Evolutionary conservation across 2,888 invertebrate genomes (phyloP).

Genomic region (Crocallis elinguaria): DNA sequence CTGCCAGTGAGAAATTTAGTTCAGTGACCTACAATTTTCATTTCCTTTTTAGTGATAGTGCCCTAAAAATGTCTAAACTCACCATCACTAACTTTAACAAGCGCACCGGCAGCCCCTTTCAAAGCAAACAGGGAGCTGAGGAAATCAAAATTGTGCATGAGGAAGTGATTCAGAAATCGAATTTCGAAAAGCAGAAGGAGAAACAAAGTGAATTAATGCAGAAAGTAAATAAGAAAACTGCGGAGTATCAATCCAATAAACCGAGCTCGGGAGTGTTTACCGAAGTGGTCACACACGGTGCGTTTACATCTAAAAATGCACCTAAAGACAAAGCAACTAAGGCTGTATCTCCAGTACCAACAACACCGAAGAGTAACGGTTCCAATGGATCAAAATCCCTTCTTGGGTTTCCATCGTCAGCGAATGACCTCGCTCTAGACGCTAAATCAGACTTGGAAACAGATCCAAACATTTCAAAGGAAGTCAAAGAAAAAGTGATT

Average conservation of each 20-base stretch:
- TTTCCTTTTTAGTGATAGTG: slow-evolving; percentile 48
- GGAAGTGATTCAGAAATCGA: slow-evolving; percentile 65
- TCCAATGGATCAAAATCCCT: slow-evolving; percentile 64
- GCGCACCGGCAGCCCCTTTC: slow-evolving; percentile 55
- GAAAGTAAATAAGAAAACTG: slow-evolving; percentile 72
- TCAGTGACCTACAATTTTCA: slow-evolving; percentile 59
- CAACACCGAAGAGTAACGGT: slow-evolving; percentile 46
- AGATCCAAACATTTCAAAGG: slow-evolving; percentile 70
- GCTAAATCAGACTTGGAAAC: slow-evolving; percentile 79
- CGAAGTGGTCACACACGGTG: slow-evolving; percentile 76
- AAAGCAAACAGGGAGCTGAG: slow-evolving; percentile 45
- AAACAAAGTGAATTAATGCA: slow-evolving; percentile 71
- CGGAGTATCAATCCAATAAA: slow-evolving; percentile 72
- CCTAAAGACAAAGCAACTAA: slow-evolving; percentile 56
- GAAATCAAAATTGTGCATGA: slow-evolving; percentile 58
- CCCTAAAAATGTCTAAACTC: slow-evolving; percentile 68
- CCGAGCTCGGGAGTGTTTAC: slow-evolving; percentile 76
- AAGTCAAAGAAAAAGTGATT: slow-evolving; percentile 76
- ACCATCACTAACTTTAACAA: slow-evolving; percentile 71
- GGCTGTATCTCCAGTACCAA: slow-evolving; percentile 46
- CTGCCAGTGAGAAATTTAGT: slow-evolving; percentile 54
- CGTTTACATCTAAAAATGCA: slow-evolving; percentile 67
- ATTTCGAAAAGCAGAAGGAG: slow-evolving; percentile 70
- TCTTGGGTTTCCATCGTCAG: slow-evolving; percentile 77
- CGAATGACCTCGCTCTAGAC: slow-evolving; percentile 75